phyloP scores from a whole-genome alignment of 2,888 invertebrate genomes.

The Ceramica pisi region DNA sequence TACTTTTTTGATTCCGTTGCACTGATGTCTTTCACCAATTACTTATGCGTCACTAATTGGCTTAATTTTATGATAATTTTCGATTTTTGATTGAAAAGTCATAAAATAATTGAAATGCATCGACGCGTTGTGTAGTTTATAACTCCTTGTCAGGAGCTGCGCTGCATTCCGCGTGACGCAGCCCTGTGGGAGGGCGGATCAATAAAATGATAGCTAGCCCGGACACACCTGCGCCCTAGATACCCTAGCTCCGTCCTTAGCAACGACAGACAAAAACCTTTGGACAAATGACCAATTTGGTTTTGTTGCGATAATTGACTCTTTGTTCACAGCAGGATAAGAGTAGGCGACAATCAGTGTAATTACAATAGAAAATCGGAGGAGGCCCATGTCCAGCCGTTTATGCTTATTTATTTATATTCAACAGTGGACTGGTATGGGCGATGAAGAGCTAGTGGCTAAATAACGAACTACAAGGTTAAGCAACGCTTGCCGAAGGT shows the following conservation, averaged over 20 bases:
- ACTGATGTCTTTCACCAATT: not conserved
- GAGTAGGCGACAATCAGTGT: not conserved
- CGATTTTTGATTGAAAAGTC: not conserved
- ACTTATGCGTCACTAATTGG: not conserved
- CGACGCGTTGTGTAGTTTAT: constrained; percentile 1
- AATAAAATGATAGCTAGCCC: constrained; percentile 8
- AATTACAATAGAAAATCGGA: not conserved
- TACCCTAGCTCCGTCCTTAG: not conserved
- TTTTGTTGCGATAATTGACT: not conserved
- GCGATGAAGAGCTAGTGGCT: too few relatives aligned
- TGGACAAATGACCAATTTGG: not conserved
- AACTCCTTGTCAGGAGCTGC: constrained; percentile 17
- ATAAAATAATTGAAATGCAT: not conserved
- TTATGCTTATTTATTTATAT: not conserved
- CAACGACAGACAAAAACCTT: not conserved
- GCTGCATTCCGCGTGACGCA: constrained; percentile 14
- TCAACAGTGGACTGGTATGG: not conserved
- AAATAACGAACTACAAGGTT: too few relatives aligned
- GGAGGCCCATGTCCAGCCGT: too few relatives aligned
- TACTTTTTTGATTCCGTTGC: not conserved
- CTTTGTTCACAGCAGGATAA: not conserved
- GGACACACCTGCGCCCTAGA: not conserved
- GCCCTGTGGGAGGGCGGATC: not conserved
- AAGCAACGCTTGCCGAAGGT: too few relatives aligned
- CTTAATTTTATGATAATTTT: not conserved